Evolutionary conservation across 2,888 invertebrate genomes (phyloP).

Genomic region (Zygothrica quintamaculata): DNA sequence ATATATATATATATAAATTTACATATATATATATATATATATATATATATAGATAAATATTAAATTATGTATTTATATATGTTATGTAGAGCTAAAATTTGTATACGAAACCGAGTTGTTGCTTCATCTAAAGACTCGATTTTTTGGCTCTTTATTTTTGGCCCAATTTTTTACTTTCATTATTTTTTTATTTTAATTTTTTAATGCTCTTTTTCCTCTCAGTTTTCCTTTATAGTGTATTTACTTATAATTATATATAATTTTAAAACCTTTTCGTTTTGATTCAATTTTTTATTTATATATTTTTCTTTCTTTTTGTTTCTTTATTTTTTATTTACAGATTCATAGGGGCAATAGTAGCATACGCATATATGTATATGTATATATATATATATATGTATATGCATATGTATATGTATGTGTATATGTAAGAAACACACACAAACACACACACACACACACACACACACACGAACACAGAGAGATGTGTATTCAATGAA

Average conservation of each 20-base stretch:
- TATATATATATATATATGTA: conserved; percentile 47
- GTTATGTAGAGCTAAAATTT: background rate
- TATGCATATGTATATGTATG: conserved; percentile 33
- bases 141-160: too few species aligned
- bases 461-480: conserved; percentile 34
- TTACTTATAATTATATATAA: background rate
- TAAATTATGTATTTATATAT: conserved; percentile 1
- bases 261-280: background rate
- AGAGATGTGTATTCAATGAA: conserved; percentile 32
- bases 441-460: conserved; percentile 19
- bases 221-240: too few species aligned
- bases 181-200: too few species aligned
- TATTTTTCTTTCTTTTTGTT: conserved; percentile 40
- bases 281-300: conserved; percentile 14
- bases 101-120: background rate
- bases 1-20: background rate
- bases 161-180: conserved; percentile 3
- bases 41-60: conserved; percentile 3
- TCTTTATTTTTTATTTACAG: conserved; percentile 66
- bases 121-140: too few species aligned
- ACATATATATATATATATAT: conserved; percentile 10
- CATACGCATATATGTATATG: conserved; percentile 49
- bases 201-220: too few species aligned
- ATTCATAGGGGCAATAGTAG: conserved; percentile 78
- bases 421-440: conserved; percentile 13